These are phyloP conservation scores for Tenthredo mesomela DNA, from an alignment of 2,888 invertebrate genomes.

Conservation along the genomic window DNA sequence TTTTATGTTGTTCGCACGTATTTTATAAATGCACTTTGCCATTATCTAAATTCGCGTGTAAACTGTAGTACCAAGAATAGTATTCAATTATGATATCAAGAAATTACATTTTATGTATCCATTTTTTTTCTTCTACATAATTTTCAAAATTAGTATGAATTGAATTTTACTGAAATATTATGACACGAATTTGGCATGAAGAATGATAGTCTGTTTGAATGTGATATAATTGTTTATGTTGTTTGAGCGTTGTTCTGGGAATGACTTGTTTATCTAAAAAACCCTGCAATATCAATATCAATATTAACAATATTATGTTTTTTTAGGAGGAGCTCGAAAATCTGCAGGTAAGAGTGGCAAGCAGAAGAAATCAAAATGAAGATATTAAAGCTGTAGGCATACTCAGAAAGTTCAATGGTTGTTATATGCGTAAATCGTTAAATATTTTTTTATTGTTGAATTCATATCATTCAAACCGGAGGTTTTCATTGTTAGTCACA, in stretches of 20 bases:
- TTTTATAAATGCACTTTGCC: background rate
- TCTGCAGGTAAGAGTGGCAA: conserved; percentile 64
- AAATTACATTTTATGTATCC: conserved; percentile 16
- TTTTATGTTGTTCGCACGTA: conserved; percentile 43
- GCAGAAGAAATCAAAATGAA: conserved; percentile 68
- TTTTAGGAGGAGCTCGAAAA: conserved; percentile 65
- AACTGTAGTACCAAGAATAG: background rate
- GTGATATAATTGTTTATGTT: background rate
- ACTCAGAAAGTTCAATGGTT: conserved; percentile 39
- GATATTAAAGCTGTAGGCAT: conserved; percentile 15
- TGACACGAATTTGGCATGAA: background rate
- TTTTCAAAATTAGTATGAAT: background rate
- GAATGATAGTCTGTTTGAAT: background rate
- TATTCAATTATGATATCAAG: background rate
- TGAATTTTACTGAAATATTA: background rate
- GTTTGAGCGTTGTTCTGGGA: background rate
- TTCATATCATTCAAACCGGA: conserved; percentile 25
- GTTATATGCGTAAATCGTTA: conserved; percentile 48
- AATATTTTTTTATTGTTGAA: conserved; percentile 49
- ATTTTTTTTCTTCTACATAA: background rate
- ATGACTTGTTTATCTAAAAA: background rate
- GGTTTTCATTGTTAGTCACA: conserved; percentile 21
- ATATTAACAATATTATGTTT: conserved; percentile 48
- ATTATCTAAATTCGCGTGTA: background rate
- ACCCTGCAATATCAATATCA: background rate